These are phyloP conservation scores for Psittacara wagleri DNA, from an alignment of 2,113 vertebrate genomes.

Conservation along the genomic window DNA sequence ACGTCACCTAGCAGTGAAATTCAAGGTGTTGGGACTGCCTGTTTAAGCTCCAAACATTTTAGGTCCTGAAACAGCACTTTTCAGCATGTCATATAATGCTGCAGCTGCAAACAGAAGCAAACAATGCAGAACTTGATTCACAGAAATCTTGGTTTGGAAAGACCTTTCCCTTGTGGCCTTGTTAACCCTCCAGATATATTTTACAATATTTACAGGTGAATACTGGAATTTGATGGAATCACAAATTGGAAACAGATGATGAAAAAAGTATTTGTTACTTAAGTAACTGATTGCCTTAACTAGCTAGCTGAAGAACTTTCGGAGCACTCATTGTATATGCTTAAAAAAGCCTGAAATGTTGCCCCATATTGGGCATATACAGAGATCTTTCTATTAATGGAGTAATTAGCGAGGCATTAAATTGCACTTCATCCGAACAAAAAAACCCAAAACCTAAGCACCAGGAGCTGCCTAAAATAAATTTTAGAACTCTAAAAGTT, in stretches of 20 bases:
- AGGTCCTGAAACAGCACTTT: not conserved
- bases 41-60: not conserved
- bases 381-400: not conserved
- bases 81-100: not conserved
- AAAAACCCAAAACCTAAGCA: not conserved
- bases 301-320: not conserved
- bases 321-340: not conserved
- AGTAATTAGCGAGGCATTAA: not conserved
- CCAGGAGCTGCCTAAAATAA: not conserved
- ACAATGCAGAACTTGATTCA: not conserved
- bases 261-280: not conserved
- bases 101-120: not conserved
- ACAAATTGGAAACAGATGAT: not conserved
- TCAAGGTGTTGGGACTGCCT: not conserved
- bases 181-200: not conserved
- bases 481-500: not conserved
- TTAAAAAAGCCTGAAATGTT: not conserved
- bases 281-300: not conserved
- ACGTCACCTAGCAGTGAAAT: not conserved
- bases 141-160: not conserved
- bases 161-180: not conserved
- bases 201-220: not conserved
- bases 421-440: not conserved
- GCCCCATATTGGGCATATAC: not conserved
- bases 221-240: not conserved